Evolutionary conservation across 2,888 invertebrate genomes (phyloP).

Genomic region (Lithophane socia): DNA sequence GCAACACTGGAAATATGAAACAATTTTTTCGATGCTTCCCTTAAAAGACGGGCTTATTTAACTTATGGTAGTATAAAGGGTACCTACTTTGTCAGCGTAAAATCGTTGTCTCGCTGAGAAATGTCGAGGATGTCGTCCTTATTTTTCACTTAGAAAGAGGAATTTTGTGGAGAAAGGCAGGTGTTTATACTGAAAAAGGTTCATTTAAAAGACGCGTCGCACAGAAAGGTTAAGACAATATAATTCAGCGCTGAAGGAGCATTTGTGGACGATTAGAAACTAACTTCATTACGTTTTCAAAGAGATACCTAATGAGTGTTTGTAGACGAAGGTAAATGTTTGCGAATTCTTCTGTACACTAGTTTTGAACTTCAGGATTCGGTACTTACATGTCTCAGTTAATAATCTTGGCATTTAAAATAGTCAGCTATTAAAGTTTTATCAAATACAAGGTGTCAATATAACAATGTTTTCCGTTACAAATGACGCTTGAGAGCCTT

Average conservation of each 20-base stretch:
- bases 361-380: constrained; percentile 6
- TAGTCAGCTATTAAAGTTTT: not conserved
- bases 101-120: constrained; percentile 50
- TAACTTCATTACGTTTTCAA: constrained; percentile 49
- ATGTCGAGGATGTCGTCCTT: constrained; percentile 30
- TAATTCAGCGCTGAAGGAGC: constrained; percentile 14
- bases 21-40: constrained; percentile 42
- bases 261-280: constrained; percentile 28
- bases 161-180: constrained; percentile 34
- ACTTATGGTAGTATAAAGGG: constrained; percentile 42
- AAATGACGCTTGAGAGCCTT: no score
- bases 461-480: no score
- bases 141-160: constrained; percentile 50
- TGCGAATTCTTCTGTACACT: constrained; percentile 18
- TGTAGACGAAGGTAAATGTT: constrained; percentile 39
- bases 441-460: constrained; percentile 28
- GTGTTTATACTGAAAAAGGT: constrained; percentile 30
- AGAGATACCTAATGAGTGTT: constrained; percentile 45
- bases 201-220: constrained; percentile 23
- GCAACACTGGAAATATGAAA: constrained; percentile 45
- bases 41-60: constrained; percentile 50
- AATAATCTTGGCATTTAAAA: constrained; percentile 16
- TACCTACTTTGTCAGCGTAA: constrained; percentile 53
- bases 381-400: constrained; percentile 2
- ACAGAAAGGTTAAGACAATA: constrained; percentile 32